These are phyloP conservation scores for Chymomyza fuscimana DNA, from an alignment of 2,888 invertebrate species.

Conservation along the genomic window DNA sequence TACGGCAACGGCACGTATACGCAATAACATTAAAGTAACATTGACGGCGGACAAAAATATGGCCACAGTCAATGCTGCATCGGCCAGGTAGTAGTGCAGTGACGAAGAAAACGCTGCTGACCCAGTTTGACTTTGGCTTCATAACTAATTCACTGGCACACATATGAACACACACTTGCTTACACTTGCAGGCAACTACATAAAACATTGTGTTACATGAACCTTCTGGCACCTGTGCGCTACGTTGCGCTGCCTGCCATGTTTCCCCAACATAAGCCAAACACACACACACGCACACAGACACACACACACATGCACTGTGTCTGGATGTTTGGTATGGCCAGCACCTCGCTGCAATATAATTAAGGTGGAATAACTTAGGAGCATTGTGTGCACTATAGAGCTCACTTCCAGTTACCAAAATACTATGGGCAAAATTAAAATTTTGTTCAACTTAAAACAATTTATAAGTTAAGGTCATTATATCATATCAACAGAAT, in stretches of 20 bases:
- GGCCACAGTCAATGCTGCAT: constrained; percentile 45
- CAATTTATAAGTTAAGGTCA: too few relatives aligned
- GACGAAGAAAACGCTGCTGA: constrained; percentile 56
- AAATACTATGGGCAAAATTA: background rate
- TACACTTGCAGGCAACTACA: constrained; percentile 48
- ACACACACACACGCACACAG: background rate
- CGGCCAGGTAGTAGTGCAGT: constrained; percentile 34
- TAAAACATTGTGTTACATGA: constrained; percentile 67
- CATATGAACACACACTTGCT: constrained; percentile 14
- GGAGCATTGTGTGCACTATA: constrained; percentile 40
- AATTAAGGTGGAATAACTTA: constrained; percentile 71
- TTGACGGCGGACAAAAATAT: constrained; percentile 55
- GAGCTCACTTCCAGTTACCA: background rate
- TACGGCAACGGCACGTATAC: constrained; percentile 57
- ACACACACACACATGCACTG: constrained; percentile 3
- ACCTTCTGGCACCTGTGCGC: constrained; percentile 63
- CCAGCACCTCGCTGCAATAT: constrained; percentile 64
- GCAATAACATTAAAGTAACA: constrained; percentile 62
- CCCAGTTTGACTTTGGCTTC: constrained; percentile 75
- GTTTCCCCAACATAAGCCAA: background rate
- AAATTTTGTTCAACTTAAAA: background rate
- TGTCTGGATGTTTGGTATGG: constrained; percentile 15
- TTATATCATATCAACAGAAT: too few relatives aligned
- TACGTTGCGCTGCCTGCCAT: constrained; percentile 36
- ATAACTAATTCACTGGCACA: constrained; percentile 73